Base-by-base conservation (phyloP, 2,888 invertebrate species). In the Alviniconcha strummeri region DNA sequence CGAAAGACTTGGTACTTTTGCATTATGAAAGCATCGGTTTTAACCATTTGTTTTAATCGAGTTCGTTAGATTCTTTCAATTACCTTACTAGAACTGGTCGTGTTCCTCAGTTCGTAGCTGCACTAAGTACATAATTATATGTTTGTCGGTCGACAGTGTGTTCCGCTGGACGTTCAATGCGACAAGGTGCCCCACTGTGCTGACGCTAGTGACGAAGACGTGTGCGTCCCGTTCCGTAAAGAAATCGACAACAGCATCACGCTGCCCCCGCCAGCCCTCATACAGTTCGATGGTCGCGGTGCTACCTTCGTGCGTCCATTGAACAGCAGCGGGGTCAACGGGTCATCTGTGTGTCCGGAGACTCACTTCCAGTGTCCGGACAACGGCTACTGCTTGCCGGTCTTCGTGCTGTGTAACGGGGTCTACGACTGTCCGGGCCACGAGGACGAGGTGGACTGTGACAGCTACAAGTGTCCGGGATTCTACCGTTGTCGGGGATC, bases 401-500 rank as follows among this genome's bases (percentile, higher is more conserved):
- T 80, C n/a, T 80, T 57, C 52, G 67, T 80, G 67, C 15, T 36
- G 8, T 80, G 80, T 15, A 80, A 80, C 55, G 60, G 19, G 8
- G 55, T 80, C 9, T 60, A 55, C 19, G 80, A 80, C 80, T 80
- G 80, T 36, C 80, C 80, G 5, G 52, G 57, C 15, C 36, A 80
- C 8, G 80, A 80, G 57, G 80, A 80, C 69, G 80, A 80, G 60
- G 80, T 19, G 55, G n/a, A 64, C 15, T 80, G 80, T 55, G 80
- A 80, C 80, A 80, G 52, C 15, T 67, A 67, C 80, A 80, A 36
- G 8, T 80, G 80, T 69, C 69, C 69, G n/a, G 69, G 80, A 64
- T 80, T 57, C 80, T 80, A 69, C 69, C 80, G 80, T 11, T 80
- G 80, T 80, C 80, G 69, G 7, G 64, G 52, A n/a, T 80, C 80